Evolutionary conservation across 2,888 invertebrate genomes (phyloP).

Genomic region (Morpho helenor): DNA sequence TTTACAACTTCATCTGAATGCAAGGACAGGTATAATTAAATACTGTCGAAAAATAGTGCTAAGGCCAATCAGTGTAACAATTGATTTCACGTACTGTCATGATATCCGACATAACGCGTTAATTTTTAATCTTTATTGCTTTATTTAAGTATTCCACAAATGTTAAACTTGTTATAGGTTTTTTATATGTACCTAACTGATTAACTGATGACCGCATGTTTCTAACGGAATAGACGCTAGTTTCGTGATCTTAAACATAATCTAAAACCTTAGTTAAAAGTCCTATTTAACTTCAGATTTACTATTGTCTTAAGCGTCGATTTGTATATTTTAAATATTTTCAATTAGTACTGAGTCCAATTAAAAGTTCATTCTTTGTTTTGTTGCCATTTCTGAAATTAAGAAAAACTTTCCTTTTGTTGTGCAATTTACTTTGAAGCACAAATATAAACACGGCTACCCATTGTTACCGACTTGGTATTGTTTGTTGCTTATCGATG

Average conservation of each 20-base stretch:
- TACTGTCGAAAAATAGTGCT: conserved; percentile 12
- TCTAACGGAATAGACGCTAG: too few relatives aligned
- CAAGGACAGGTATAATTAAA: conserved; percentile 18
- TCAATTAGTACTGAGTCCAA: too few relatives aligned
- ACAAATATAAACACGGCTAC: conserved; percentile 10
- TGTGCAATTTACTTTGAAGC: conserved; percentile 16
- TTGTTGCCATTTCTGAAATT: too few relatives aligned
- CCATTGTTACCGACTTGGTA: conserved; percentile 16
- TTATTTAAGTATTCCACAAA: neutral
- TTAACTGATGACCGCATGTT: too few relatives aligned
- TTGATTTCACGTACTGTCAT: conserved; percentile 6
- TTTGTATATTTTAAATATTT: too few relatives aligned
- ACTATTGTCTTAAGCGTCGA: too few relatives aligned
- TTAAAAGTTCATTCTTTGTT: too few relatives aligned
- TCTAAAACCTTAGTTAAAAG: neutral
- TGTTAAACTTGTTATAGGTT: too few relatives aligned
- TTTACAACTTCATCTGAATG: conserved; percentile 19
- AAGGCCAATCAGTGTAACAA: conserved; percentile 9
- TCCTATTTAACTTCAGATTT: neutral
- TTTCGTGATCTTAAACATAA: too few relatives aligned
- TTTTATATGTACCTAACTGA: too few relatives aligned
- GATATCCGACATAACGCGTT: neutral
- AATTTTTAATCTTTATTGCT: neutral
- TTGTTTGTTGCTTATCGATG: conserved; percentile 20
- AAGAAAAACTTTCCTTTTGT: too few relatives aligned